phyloP scores from a whole-genome alignment of 2,113 vertebrate genomes.

The Plecturocebus donacophilus region DNA sequence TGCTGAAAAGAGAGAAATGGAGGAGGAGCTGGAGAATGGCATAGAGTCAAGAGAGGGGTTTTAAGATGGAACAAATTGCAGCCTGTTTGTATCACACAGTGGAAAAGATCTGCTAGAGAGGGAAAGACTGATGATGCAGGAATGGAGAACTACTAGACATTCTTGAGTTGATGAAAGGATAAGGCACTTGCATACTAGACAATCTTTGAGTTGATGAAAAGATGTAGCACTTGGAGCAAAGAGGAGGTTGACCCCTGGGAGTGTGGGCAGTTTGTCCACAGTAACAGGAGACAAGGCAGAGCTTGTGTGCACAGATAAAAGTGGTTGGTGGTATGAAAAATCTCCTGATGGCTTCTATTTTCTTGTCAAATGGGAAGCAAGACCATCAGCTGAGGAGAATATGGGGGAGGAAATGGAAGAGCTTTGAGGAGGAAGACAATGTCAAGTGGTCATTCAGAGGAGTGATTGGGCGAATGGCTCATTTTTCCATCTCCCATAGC shows the following conservation, averaged over 20 bases:
- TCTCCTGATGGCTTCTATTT: not conserved
- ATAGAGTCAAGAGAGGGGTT: not conserved
- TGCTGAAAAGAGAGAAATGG: not conserved
- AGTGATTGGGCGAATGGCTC: not conserved
- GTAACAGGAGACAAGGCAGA: not conserved
- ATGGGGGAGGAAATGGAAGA: not conserved
- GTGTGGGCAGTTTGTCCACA: not conserved
- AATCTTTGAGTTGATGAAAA: not conserved
- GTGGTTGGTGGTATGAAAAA: not conserved
- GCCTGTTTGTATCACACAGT: not conserved
- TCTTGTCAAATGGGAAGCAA: not conserved
- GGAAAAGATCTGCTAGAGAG: not conserved
- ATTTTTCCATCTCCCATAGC: not conserved
- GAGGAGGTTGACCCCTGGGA: not conserved
- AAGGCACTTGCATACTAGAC: not conserved
- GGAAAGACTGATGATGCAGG: not conserved
- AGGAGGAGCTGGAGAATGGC: not conserved
- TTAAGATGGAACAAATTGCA: not conserved
- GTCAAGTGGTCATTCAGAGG: not conserved
- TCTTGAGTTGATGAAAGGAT: not conserved
- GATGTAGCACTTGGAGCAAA: not conserved
- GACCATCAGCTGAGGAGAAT: not conserved
- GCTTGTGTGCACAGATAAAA: not conserved
- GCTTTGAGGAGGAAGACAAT: not conserved
- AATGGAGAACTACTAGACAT: not conserved